phyloP scores from a whole-genome alignment of 2,888 invertebrate genomes.

The Drosophila recens region DNA sequence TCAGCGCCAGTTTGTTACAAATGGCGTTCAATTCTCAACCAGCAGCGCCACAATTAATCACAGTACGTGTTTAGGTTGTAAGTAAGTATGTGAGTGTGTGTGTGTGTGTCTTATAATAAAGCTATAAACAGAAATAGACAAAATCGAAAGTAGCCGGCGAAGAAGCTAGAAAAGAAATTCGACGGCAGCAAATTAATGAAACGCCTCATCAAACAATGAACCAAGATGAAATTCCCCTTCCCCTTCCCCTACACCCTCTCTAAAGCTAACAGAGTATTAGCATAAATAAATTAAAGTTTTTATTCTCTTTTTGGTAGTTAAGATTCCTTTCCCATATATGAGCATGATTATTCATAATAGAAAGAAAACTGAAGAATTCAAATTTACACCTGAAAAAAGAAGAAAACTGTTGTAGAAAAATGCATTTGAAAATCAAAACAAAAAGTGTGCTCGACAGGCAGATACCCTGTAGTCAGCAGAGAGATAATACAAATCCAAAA shows the following conservation, averaged over 20 bases:
- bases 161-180: slow-evolving; percentile 43
- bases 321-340: slow-evolving; percentile 36
- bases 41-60: slow-evolving; percentile 50
- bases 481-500: background rate
- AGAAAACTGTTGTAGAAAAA: slow-evolving; percentile 27
- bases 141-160: slow-evolving; percentile 55
- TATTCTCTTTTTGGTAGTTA: slow-evolving; percentile 6
- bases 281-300: slow-evolving; percentile 59
- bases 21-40: slow-evolving; percentile 27
- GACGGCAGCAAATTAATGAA: slow-evolving; percentile 53
- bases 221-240: background rate
- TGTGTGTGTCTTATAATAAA: slow-evolving; percentile 34
- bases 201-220: slow-evolving; percentile 36
- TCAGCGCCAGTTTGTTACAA: slow-evolving; percentile 21
- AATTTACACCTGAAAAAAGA: slow-evolving; percentile 25
- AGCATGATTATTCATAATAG: slow-evolving; percentile 49
- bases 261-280: slow-evolving; percentile 42
- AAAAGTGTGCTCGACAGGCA: background rate
- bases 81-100: background rate
- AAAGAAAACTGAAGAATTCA: slow-evolving; percentile 35
- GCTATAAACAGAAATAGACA: slow-evolving; percentile 47
- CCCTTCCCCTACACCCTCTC: background rate
- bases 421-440: slow-evolving; percentile 11
- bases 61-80: slow-evolving; percentile 18
- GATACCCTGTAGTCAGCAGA: background rate